Conservation (phyloP, 2,113 vertebrate genomes). For the Tapirus terrestris region DNA sequence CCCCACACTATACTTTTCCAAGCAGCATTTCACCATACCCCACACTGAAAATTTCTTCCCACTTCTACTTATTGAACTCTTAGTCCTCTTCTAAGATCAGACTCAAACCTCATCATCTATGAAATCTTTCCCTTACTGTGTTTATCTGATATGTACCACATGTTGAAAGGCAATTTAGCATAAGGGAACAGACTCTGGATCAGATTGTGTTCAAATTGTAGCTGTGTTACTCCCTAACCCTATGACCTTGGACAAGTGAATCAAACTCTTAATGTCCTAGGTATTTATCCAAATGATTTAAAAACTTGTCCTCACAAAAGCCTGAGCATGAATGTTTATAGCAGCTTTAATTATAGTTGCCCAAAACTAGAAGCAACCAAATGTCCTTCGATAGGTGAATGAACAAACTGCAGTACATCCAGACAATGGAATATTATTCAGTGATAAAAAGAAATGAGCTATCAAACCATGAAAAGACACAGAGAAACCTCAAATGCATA, state of each 20-base stretch:
- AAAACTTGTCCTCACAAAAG: background rate
- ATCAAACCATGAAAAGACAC: background rate
- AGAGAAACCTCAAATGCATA: background rate
- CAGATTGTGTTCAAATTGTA: background rate
- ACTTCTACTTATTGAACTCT: conserved; percentile 15
- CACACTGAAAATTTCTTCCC: background rate
- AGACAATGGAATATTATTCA: conserved; percentile 13
- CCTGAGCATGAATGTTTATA: background rate
- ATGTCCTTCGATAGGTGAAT: background rate
- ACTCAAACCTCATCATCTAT: background rate
- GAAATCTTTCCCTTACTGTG: background rate
- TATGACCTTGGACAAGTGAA: background rate
- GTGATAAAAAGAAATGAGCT: background rate
- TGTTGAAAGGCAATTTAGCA: background rate
- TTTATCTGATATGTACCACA: background rate
- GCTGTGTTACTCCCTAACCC: background rate
- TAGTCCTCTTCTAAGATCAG: background rate
- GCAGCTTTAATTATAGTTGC: background rate
- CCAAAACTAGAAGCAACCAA: background rate
- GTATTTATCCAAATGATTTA: background rate
- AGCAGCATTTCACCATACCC: background rate
- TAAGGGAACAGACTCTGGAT: background rate
- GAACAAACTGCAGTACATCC: background rate
- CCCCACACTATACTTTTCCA: background rate
- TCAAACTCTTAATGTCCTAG: background rate